phyloP scores from a whole-genome alignment of 2,797 vertebrate genomes.

The Thalassophryne amazonica region DNA sequence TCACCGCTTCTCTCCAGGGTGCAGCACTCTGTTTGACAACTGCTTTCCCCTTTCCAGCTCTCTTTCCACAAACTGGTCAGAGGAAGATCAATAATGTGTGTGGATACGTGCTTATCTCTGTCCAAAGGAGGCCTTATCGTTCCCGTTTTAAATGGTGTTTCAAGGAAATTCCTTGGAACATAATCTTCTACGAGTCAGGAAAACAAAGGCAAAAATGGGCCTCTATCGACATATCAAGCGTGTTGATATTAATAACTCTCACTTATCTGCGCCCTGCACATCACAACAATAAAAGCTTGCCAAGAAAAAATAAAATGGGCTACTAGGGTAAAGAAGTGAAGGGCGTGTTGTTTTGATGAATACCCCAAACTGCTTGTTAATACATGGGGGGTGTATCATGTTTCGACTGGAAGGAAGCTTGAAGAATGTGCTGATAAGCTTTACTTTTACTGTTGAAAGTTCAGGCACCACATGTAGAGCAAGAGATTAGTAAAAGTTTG shows the following conservation, averaged over 20 bases:
- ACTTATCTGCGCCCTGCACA: constrained; percentile 51
- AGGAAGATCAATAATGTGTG: constrained; percentile 70
- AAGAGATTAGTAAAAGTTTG: background rate
- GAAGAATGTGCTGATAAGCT: constrained; percentile 40
- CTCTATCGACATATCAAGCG: constrained; percentile 60
- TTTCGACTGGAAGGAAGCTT: constrained; percentile 9
- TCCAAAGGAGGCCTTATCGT: constrained; percentile 64
- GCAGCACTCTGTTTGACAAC: constrained; percentile 53
- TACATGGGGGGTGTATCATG: constrained; percentile 17
- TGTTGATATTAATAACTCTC: constrained; percentile 55
- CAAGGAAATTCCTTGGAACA: constrained; percentile 66
- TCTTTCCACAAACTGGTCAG: constrained; percentile 67
- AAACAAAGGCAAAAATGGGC: constrained; percentile 58
- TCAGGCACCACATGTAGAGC: background rate
- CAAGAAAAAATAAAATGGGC: constrained; percentile 1
- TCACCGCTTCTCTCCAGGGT: constrained; percentile 24
- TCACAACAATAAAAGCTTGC: constrained; percentile 33
- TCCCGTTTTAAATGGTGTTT: constrained; percentile 67
- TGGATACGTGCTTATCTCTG: constrained; percentile 67
- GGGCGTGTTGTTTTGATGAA: constrained; percentile 22
- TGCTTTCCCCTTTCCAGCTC: constrained; percentile 58
- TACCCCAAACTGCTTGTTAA: constrained; percentile 27
- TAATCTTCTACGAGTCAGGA: constrained; percentile 56
- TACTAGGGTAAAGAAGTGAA: constrained; percentile 12
- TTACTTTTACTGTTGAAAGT: constrained; percentile 4